Evolutionary conservation across 2,113 vertebrate genomes (phyloP).

Genomic region (Fulmarus glacialis): DNA sequence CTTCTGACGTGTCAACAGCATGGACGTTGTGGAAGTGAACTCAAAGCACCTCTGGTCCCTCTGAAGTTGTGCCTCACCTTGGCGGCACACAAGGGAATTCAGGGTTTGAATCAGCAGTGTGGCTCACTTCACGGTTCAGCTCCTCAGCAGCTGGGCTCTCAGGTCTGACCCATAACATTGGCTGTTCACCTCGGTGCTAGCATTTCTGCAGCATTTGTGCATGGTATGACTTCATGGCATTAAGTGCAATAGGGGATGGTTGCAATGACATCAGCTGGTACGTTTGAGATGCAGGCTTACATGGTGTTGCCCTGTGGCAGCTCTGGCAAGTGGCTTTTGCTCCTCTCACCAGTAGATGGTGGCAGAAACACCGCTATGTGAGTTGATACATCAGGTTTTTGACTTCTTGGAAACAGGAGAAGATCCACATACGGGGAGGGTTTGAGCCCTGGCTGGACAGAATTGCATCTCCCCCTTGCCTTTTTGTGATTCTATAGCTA

Average conservation of each 20-base stretch:
- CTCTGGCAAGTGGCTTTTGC: not conserved
- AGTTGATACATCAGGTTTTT: not conserved
- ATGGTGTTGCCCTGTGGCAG: not conserved
- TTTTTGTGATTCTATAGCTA: not conserved
- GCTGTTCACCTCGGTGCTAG: not conserved
- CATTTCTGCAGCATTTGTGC: rapidly evolving
- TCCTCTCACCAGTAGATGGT: not conserved
- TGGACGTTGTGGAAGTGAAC: not conserved
- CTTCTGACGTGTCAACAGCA: rapidly evolving
- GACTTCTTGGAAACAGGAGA: not conserved
- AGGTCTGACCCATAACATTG: not conserved
- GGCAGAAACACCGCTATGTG: not conserved
- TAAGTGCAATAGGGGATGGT: rapidly evolving
- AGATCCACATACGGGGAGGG: no score
- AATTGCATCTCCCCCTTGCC: not conserved
- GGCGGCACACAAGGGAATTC: not conserved
- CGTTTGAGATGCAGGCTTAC: rapidly evolving
- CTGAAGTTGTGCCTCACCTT: not conserved
- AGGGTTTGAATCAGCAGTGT: no score
- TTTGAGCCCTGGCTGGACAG: not conserved
- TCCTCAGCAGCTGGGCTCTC: not conserved
- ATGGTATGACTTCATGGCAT: not conserved
- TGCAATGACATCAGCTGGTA: no score
- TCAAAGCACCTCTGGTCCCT: not conserved
- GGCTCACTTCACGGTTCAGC: not conserved